Base-by-base conservation (phyloP, 1,140 invertebrate species). In the Acromyrmex heyeri region DNA sequence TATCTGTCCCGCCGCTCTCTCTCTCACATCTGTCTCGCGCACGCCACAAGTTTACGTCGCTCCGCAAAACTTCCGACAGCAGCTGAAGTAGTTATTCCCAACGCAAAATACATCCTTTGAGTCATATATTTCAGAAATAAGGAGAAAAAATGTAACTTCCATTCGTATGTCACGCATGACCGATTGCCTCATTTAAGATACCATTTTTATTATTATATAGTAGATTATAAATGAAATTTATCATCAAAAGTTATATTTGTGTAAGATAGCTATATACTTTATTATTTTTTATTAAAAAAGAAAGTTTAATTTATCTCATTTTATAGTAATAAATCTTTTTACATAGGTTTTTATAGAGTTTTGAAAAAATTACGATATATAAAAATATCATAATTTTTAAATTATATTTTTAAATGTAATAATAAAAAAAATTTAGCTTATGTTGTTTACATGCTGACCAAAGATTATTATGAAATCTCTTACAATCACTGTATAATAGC, bases 11-110 rank as follows among this genome's bases (percentile, higher is more conserved):
- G 34, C 67, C 18, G 38, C 38, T 50, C 48, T 69, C 65, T 16
- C 34, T 21, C 65, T 27, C 79, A 30, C 69, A 62, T 75, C 69
- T 61, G 38, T 83, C 79, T 75, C 79, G 69, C n/a, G 38, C 55
- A 48, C n/a, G 24, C 67, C 55, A 61, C 38, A 75, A 83, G 69
- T 83, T 73, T 73, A 61, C 55, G 69, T 73, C 38, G 38, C 30
- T 83, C 18, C 59, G 18, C 69, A 55, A 48, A 83, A 83, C 55
- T 83, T 83, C 69, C 79, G 79, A 75, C 69, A 61, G 38, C 14
- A 82, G 62, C 38, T 82, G 67, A 83, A 73, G 38, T 27, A 83
- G 55, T 61, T 83, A 75, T 50, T 83, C 38, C 30, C 44, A 48
- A 62, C 55, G 69, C 65, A 62, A 73, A 67, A 62, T 24, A 44